Percentiles rank a stretch among this genome's conserved stretches.
Conservation (phyloP, 2,113 vertebrate species). For the Takifugu bimaculatus region DNA sequence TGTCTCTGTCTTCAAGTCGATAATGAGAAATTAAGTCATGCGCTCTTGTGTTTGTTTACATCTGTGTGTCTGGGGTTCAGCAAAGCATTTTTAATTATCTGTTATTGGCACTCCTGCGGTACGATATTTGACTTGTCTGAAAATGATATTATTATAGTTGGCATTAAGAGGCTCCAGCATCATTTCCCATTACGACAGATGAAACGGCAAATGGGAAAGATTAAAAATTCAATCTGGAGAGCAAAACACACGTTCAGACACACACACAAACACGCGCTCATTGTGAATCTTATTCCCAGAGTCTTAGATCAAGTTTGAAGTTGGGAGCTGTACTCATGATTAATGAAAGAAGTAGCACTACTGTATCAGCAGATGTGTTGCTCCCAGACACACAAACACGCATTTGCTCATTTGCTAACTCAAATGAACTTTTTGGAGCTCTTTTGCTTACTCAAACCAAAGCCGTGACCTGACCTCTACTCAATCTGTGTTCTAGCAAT, state of each 20-base stretch:
- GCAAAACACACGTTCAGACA: slow-evolving; percentile 2
- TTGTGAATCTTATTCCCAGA: slow-evolving; percentile 28
- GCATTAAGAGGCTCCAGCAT: slow-evolving; percentile 32
- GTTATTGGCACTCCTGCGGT: slow-evolving; percentile 21
- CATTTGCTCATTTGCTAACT: background rate
- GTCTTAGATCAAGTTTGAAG: slow-evolving; percentile 37
- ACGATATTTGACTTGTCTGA: slow-evolving; percentile 33
- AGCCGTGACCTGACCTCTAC: too few species aligned
- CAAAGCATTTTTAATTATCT: slow-evolving; percentile 48
- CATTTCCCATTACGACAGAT: slow-evolving; percentile 46
- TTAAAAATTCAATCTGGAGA: slow-evolving; percentile 57
- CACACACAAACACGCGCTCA: background rate
- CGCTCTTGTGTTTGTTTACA: slow-evolving; percentile 8
- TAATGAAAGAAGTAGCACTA: slow-evolving; percentile 38
- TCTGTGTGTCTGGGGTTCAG: background rate
- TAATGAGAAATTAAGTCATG: slow-evolving; percentile 6
- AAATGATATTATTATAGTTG: slow-evolving; percentile 41
- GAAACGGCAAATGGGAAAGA: slow-evolving; percentile 47
- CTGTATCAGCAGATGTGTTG: slow-evolving; percentile 41
- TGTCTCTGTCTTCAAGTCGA: slow-evolving; percentile 3
- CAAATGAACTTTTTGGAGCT: too few species aligned
- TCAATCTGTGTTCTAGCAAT: too few species aligned
- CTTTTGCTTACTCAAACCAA: too few species aligned
- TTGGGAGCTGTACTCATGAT: slow-evolving; percentile 57
- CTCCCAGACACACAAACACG: slow-evolving; percentile 15